Evolutionary conservation across 2,113 vertebrate genomes (phyloP), one percentile per base, ranked within the genome.

Genomic region (Manacus vitellinus): DNA sequence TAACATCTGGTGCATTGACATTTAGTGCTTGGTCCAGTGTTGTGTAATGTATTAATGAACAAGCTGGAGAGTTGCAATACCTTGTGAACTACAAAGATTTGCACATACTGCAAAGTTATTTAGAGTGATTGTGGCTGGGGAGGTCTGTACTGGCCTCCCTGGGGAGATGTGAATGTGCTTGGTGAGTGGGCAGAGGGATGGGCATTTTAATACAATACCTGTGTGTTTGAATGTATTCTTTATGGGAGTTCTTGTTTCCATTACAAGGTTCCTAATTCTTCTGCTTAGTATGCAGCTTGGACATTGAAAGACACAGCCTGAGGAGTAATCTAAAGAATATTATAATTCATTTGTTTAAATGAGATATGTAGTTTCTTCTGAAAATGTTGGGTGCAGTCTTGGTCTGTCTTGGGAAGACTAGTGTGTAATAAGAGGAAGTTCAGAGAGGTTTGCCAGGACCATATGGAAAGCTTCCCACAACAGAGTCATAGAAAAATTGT

Each of bases 41-140:
- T 56, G 52, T 59, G 12, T 24, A 54, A 71, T 31, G 28, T 3
- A 59, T 27, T 31, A 65, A 59, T 14, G 46, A 89, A 65, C 17
- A 33, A 61, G 31, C 10, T 88, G 67, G 54, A 89, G 70, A 54
- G 41, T 65, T 23, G 25, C 56, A 85, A 13, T 58, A 52, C 21
- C 24, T 71, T 51, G 56, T 68, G 24, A 87, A 4, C 35, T 12
- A 25, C 35, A 37, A 77, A 89, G n/a, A 59, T 67, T 62, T 92
- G 47, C 22, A n/a, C 25, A 10, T 23, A 37, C 4, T 15, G 30
- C 10, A 43, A 74, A 51, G 41, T 71, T 68, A 43, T 52, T 70
- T 72, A 25, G 74, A 91, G 27, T 4, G 8, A 6, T 35, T 0
- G 1, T 51, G 63, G 12, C 75, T 0, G 1, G 46, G 8, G 44